Percentiles rank a stretch among this genome's conserved stretches.
Conservation (phyloP, 2,888 invertebrate genomes). For the Andrena chrysosceles region DNA sequence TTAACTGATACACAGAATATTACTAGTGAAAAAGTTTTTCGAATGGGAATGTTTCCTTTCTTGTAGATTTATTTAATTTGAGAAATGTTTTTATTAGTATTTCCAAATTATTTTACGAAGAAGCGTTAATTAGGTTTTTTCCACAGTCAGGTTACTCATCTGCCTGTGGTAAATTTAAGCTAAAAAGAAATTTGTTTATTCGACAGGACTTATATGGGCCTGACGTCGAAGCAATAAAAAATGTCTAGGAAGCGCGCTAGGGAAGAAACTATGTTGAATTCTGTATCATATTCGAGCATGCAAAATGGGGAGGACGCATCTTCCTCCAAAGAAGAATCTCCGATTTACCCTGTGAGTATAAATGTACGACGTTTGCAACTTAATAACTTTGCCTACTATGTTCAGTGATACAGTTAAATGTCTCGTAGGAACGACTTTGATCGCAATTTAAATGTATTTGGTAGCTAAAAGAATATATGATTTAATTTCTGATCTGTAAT, state of each 20-base stretch:
- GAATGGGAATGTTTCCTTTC: neutral
- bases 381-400: neutral
- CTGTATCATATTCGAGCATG: slow-evolving; percentile 54
- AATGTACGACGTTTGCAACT: neutral
- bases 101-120: neutral
- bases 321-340: slow-evolving; percentile 71
- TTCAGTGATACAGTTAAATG: neutral
- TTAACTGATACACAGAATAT: neutral
- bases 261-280: slow-evolving; percentile 72
- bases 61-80: neutral
- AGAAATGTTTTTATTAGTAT: neutral
- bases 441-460: neutral
- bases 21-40: neutral
- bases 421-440: neutral
- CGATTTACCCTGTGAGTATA: slow-evolving; percentile 74
- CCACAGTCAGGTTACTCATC: neutral
- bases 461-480: neutral
- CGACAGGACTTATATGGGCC: slow-evolving; percentile 58
- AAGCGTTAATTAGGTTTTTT: no score
- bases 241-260: slow-evolving; percentile 81
- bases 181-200: neutral
- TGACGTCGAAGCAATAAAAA: slow-evolving; percentile 61
- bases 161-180: slow-evolving; percentile 1
- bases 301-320: slow-evolving; percentile 75
- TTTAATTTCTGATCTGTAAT: neutral